Percentiles rank a stretch among this genome's conserved stretches.
These are phyloP conservation scores for Synergus umbraculus DNA, from an alignment of 2,888 invertebrate genomes.

Conservation along the genomic window DNA sequence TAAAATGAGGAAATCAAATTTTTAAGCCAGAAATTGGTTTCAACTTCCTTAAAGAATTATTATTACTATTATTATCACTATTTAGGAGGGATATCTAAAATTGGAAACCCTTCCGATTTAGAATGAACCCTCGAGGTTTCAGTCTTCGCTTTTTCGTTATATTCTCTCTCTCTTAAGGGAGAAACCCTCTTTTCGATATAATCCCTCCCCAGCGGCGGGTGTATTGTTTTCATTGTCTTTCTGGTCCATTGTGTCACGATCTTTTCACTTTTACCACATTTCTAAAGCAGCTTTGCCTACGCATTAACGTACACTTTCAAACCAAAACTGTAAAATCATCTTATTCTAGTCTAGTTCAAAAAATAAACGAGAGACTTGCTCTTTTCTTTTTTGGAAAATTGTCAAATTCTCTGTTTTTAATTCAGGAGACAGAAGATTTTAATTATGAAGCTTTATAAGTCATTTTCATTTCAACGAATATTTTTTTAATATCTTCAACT, in stretches of 20 bases:
- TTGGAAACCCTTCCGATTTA: background rate
- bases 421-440: too few relatives aligned
- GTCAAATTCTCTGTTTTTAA: background rate
- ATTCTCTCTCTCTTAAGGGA: conserved; percentile 3
- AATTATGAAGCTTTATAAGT: too few relatives aligned
- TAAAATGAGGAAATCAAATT: too few relatives aligned
- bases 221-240: conserved; percentile 63
- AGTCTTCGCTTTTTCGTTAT: background rate
- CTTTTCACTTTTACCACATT: conserved; percentile 74
- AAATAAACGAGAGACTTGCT: background rate
- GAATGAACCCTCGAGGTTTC: background rate
- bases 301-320: background rate
- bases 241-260: conserved; percentile 56
- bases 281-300: background rate
- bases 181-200: background rate
- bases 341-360: background rate
- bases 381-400: background rate
- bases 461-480: too few relatives aligned
- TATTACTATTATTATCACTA: background rate
- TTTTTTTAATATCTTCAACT: too few relatives aligned
- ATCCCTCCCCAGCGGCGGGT: background rate
- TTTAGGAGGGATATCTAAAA: background rate
- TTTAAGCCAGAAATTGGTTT: too few relatives aligned
- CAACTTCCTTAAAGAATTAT: too few relatives aligned
- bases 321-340: background rate